Evolutionary conservation across 2,888 invertebrate genomes (phyloP).

Genomic region (Pocota personata): DNA sequence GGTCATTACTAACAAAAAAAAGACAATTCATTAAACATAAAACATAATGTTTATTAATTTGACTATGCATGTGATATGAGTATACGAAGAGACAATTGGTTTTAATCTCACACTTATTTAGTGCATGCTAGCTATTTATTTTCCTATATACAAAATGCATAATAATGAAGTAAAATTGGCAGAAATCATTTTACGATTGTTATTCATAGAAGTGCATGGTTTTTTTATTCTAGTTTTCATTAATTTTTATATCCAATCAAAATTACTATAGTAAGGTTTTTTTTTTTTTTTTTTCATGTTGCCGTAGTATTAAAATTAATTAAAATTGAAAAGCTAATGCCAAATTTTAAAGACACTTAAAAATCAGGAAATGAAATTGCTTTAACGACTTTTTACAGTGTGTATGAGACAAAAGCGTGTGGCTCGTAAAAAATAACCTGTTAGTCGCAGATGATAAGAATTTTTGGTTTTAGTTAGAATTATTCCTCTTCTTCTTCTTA

Average conservation of each 20-base stretch:
- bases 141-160: not conserved
- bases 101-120: constrained; percentile 46
- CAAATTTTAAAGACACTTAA: too few relatives aligned
- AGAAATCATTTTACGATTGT: not conserved
- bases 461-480: too few relatives aligned
- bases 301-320: too few relatives aligned
- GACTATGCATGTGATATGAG: constrained; percentile 62
- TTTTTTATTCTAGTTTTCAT: not conserved
- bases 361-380: too few relatives aligned
- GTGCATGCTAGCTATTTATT: constrained; percentile 47
- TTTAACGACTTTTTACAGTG: too few relatives aligned
- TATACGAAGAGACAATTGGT: constrained; percentile 67
- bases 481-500: too few relatives aligned
- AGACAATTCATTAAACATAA: constrained; percentile 71
- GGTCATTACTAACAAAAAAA: constrained; percentile 85
- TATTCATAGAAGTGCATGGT: not conserved
- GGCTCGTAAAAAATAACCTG: too few relatives aligned
- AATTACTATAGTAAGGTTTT: too few relatives aligned
- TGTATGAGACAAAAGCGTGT: too few relatives aligned
- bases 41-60: constrained; percentile 58
- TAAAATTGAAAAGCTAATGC: too few relatives aligned
- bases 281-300: too few relatives aligned
- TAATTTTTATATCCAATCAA: not conserved
- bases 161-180: not conserved
- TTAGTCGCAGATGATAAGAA: too few relatives aligned